Evolutionary conservation across 2,113 vertebrate genomes (phyloP).

Genomic region (Pao palembangensis): DNA sequence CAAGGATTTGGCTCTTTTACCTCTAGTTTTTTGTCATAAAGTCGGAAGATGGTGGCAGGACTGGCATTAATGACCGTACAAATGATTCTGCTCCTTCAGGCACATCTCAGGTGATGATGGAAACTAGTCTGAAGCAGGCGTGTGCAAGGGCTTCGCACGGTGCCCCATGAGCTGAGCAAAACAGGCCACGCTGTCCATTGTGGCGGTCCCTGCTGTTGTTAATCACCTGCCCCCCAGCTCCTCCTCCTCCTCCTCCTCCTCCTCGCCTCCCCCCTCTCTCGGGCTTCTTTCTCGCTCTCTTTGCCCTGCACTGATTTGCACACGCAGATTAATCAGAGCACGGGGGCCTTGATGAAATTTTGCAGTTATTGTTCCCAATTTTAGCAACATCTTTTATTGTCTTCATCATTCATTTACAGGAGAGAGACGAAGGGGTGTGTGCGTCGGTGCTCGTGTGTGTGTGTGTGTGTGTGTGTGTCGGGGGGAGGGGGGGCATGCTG

Average conservation of each 20-base stretch:
- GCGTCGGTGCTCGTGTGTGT: slow-evolving; percentile 47
- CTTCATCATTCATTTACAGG: slow-evolving; percentile 99
- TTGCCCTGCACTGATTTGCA: slow-evolving; percentile 91
- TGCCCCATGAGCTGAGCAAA: slow-evolving; percentile 67
- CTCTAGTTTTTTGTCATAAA: neutral
- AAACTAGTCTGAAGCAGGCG: slow-evolving; percentile 68
- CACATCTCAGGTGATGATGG: slow-evolving; percentile 52
- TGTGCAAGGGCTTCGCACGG: slow-evolving; percentile 34
- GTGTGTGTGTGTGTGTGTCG: neutral
- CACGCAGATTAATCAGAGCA: slow-evolving; percentile 98
- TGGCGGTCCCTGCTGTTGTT: slow-evolving; percentile 82
- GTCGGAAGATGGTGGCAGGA: slow-evolving; percentile 30
- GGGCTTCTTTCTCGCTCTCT: slow-evolving; percentile 26
- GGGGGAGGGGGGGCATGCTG: slow-evolving; percentile 57
- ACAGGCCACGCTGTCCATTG: slow-evolving; percentile 75
- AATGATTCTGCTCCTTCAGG: slow-evolving; percentile 53
- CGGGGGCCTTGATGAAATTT: slow-evolving; percentile 97
- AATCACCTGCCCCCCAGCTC: slow-evolving; percentile 80
- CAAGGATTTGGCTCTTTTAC: neutral
- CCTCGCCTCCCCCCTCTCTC: slow-evolving; percentile 2
- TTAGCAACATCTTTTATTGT: slow-evolving; percentile 99
- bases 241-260: slow-evolving; percentile 55
- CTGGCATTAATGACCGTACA: slow-evolving; percentile 57
- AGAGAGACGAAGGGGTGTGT: slow-evolving; percentile 58
- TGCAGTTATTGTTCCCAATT: slow-evolving; percentile 99